Percentiles rank a stretch among this genome's conserved stretches.
phyloP scores from a whole-genome alignment of 2,113 vertebrate species.

The Datnioides undecimradiatus region DNA sequence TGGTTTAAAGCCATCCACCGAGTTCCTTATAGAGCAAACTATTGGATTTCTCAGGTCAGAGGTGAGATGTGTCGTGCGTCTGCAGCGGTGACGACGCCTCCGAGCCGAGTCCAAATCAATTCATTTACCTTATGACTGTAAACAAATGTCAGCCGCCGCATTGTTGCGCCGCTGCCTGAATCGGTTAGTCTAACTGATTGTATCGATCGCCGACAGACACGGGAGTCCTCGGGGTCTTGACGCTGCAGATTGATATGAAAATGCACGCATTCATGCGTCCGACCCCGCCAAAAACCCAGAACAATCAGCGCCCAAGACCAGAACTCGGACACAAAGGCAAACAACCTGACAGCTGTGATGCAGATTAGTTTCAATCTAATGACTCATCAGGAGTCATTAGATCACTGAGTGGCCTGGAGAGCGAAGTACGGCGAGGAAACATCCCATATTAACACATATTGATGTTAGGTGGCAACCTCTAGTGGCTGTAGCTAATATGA shows the following conservation, averaged over 20 bases:
- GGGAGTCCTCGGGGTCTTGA: background rate
- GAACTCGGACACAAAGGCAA: background rate
- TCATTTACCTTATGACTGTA: slow-evolving; percentile 5
- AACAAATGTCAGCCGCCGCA: slow-evolving; percentile 21
- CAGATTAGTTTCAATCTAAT: no score
- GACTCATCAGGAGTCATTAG: no score
- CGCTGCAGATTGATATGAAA: background rate
- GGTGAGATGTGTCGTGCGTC: background rate
- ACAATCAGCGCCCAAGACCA: background rate
- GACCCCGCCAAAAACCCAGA: no score
- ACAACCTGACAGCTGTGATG: no score
- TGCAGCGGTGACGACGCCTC: background rate
- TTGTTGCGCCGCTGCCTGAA: background rate
- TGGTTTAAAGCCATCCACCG: background rate
- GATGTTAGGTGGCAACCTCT: no score
- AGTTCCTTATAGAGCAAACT: background rate
- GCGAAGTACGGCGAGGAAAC: no score
- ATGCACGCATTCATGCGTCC: background rate
- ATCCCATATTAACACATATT: no score
- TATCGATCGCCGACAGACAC: background rate
- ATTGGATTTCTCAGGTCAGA: background rate
- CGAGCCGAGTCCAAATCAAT: slow-evolving; percentile 1
- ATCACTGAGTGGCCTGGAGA: no score
- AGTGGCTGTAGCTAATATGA: no score
- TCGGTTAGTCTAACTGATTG: background rate